Evolutionary conservation across 2,113 vertebrate species (phyloP), one percentile per base, ranked within the genome.

Genomic region (Poeciliopsis retropinna): DNA sequence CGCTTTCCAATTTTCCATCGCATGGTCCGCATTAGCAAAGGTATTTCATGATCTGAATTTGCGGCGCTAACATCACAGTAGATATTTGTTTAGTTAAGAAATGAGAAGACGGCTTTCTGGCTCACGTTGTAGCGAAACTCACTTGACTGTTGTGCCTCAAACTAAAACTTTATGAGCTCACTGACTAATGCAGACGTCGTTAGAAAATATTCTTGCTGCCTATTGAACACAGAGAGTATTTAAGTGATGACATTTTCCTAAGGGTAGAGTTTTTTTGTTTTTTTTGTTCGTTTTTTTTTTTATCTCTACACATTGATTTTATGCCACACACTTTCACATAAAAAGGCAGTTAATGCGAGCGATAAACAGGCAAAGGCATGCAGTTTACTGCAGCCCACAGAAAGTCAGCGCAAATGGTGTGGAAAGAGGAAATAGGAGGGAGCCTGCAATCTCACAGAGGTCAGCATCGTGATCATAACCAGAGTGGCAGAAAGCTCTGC

Each of bases 401-500:
- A 82, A 47, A 75, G 54, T 51, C 63, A 41, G 9, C 54, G 13
- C 75, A 78, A 73, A 72, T 70, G 67, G 68, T 39, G 11, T 69
- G 65, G 68, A 22, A 72, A 57, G 28, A 32, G 64, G 73, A 76
- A 75, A 72, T 27, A 62, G 39, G 30, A 47, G 67, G 75, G 68
- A 72, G 76, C 74, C 79, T 31, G 65, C 66, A 84, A 34, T 73
- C 67, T 74, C 75, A 70, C 64, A 72, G 64, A 78, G 81, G 75
- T 81, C 75, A 73, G 39, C 27, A 0, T 67, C 25, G 47, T 73
- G 65, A 62, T 37, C 67, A 54, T 54, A 78, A 62, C 51, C 51
- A 76, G 70, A 37, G 64, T n/a, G 66, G 60, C 44, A 44, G 66
- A 60, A 76, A 32, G 27, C 66, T 76, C 72, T 73, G 65, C 54